A percentile compares a stretch with the other conserved stretches of the same genome.
Evolutionary conservation across 2,797 vertebrate genomes (phyloP).

Genomic region (Vireo griseus): DNA sequence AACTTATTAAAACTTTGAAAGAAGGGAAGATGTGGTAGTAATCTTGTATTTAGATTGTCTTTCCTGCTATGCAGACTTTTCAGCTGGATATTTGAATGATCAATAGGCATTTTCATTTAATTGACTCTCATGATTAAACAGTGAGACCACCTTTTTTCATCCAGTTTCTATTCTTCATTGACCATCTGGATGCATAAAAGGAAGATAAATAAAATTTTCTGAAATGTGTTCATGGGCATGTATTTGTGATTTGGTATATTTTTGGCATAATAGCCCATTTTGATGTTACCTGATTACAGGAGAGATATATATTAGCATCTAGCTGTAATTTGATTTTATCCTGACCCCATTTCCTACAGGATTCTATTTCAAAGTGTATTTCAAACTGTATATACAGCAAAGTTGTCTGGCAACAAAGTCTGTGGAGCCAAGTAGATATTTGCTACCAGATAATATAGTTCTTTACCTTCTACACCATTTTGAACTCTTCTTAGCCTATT

Average conservation of each 20-base stretch:
- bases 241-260: background rate
- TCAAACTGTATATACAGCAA: background rate
- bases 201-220: background rate
- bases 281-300: background rate
- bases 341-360: background rate
- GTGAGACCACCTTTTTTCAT: background rate
- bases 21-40: background rate
- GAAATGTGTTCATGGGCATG: background rate
- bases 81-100: background rate
- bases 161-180: background rate
- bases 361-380: slow-evolving; percentile 10
- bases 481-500: background rate
- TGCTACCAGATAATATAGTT: background rate
- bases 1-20: background rate
- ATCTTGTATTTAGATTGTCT: background rate
- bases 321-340: background rate
- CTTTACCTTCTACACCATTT: background rate
- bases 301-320: background rate
- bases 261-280: background rate
- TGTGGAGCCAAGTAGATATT: background rate
- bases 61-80: background rate
- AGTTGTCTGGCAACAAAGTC: background rate
- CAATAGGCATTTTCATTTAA: background rate
- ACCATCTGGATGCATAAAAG: background rate
- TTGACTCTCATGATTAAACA: background rate